Percentiles rank a stretch among this genome's conserved stretches.
Evolutionary conservation across 2,113 vertebrate species (phyloP).

Genomic region (Thymallus thymallus): DNA sequence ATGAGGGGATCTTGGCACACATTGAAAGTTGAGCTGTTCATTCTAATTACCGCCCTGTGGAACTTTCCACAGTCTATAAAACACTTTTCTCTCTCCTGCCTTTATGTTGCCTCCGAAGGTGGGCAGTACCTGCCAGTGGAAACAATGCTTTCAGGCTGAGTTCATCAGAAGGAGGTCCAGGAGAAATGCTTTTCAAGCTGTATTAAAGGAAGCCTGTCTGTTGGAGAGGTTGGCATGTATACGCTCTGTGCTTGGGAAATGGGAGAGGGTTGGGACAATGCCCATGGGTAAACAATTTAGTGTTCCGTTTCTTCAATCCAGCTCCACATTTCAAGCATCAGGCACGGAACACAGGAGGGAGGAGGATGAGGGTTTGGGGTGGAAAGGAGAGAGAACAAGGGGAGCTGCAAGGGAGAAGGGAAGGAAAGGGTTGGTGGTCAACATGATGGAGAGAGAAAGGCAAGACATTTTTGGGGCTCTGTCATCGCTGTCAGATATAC

Average conservation of each 20-base stretch:
- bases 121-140: conserved; percentile 55
- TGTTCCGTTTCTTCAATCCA: conserved; percentile 54
- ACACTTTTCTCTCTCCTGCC: conserved; percentile 38
- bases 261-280: conserved; percentile 1
- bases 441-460: neutral
- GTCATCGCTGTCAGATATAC: too few species aligned
- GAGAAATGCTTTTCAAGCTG: conserved; percentile 62
- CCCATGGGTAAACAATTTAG: conserved; percentile 36
- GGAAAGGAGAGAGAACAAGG: neutral
- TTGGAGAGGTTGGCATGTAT: conserved; percentile 37
- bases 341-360: conserved; percentile 17
- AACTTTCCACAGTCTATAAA: conserved; percentile 46
- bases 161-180: conserved; percentile 62
- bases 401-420: neutral
- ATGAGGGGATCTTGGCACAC: conserved; percentile 55
- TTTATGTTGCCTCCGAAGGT: conserved; percentile 48
- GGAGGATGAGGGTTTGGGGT: conserved; percentile 17
- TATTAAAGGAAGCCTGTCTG: conserved; percentile 56
- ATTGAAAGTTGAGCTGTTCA: conserved; percentile 46
- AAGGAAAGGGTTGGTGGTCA: neutral
- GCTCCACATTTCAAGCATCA: conserved; percentile 32
- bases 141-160: conserved; percentile 63
- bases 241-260: conserved; percentile 7
- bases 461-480: too few species aligned
- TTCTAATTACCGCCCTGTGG: conserved; percentile 4